Conservation (phyloP, 2,888 invertebrate genomes). For the Invenusta paracnida region DNA sequence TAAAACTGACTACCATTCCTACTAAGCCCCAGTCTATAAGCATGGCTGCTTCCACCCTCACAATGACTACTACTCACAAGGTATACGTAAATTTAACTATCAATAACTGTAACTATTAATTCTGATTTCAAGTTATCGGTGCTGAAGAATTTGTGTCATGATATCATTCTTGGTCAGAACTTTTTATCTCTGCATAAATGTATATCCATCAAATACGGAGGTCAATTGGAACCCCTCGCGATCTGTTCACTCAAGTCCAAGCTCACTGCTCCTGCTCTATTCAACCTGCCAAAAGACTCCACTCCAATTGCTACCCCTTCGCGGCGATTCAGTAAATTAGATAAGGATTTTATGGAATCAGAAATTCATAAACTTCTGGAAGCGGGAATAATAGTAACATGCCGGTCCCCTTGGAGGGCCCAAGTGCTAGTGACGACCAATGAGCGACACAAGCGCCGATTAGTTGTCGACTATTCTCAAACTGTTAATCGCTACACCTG, state of each 20-base stretch:
- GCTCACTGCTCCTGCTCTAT: too few species aligned
- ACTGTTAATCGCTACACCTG: conserved; percentile 47
- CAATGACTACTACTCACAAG: too few species aligned
- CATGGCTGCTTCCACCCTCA: too few species aligned
- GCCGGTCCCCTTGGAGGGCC: conserved; percentile 42
- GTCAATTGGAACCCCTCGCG: too few species aligned
- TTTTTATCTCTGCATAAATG: neutral
- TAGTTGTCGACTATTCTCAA: conserved; percentile 47
- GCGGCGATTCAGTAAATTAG: neutral
- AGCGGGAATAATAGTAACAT: conserved; percentile 44
- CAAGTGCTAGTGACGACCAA: conserved; percentile 45
- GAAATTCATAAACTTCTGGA: conserved; percentile 29
- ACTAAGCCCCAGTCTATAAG: too few species aligned
- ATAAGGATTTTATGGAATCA: conserved; percentile 33
- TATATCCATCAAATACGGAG: too few species aligned
- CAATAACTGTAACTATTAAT: too few species aligned
- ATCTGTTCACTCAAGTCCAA: too few species aligned
- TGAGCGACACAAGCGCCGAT: conserved; percentile 41
- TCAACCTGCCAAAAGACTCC: neutral
- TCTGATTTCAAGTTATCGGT: too few species aligned
- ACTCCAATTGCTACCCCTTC: neutral
- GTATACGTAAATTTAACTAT: too few species aligned
- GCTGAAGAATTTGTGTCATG: neutral
- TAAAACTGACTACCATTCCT: too few species aligned
- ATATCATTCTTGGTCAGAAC: neutral